A percentile compares a stretch with the other conserved stretches of the same genome.
Evolutionary conservation across 2,113 vertebrate species (phyloP).

Genomic region (Cisticola juncidis): DNA sequence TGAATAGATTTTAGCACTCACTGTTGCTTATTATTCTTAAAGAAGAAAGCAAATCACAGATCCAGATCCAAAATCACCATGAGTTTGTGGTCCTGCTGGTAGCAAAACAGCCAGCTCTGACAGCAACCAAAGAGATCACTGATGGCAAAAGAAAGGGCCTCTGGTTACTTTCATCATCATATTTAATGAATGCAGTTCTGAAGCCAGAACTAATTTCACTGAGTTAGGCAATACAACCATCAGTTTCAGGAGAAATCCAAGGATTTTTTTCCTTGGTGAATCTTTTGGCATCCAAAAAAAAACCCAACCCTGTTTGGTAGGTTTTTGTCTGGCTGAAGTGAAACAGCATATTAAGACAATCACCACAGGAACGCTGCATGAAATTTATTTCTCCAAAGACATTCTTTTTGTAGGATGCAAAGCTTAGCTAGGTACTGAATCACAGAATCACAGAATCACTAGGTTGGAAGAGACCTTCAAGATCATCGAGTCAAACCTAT

Average conservation of each 20-base stretch:
- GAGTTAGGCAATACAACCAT: not conserved
- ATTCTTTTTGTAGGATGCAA: not conserved
- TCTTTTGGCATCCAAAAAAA: not conserved
- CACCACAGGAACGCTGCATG: not conserved
- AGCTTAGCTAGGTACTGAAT: not conserved
- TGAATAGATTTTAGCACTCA: not conserved
- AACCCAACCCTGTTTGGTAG: accelerated
- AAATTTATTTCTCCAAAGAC: not conserved
- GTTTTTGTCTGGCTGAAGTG: not conserved
- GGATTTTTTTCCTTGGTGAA: not conserved
- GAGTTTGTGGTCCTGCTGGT: not conserved
- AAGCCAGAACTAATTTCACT: not conserved
- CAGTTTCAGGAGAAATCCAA: not conserved
- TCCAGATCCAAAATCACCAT: not conserved
- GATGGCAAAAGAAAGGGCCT: not conserved
- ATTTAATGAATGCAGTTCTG: not conserved
- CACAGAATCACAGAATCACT: not conserved
- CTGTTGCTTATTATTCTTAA: not conserved
- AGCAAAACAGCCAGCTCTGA: not conserved
- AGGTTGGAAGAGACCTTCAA: not conserved
- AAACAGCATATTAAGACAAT: not conserved
- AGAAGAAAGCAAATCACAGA: not conserved
- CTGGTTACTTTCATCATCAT: not conserved
- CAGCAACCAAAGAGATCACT: not conserved
- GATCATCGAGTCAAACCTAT: not conserved